Evolutionary conservation across 2,797 vertebrate species (phyloP).

Genomic region (Ataeniobius toweri): DNA sequence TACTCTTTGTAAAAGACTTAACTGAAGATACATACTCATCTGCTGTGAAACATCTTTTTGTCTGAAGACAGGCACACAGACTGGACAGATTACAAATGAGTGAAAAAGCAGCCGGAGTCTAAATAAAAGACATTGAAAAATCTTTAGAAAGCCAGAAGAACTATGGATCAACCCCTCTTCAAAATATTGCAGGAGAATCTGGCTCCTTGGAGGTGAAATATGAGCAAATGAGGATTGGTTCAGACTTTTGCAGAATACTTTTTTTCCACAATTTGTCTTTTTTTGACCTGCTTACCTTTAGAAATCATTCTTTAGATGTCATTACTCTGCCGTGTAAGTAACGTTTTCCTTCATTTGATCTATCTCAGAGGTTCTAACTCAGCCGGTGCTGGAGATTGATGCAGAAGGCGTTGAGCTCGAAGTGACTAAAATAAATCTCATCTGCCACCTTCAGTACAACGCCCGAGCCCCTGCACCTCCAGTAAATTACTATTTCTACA

Average conservation of each 20-base stretch:
- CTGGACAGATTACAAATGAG: no score
- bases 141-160: neutral
- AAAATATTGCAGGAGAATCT: neutral
- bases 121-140: neutral
- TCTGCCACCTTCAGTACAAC: constrained; percentile 65
- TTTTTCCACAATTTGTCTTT: neutral
- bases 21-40: no score
- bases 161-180: neutral
- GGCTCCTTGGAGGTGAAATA: neutral
- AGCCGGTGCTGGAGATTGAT: constrained; percentile 56
- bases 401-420: fast-evolving
- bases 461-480: constrained; percentile 39
- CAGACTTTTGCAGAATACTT: neutral
- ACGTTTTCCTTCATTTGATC: neutral
- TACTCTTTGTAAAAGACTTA: neutral
- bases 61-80: no score
- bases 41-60: no score
- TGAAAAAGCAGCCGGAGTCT: neutral
- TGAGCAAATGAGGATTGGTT: neutral
- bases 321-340: neutral
- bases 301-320: neutral
- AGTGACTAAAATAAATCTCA: constrained; percentile 42
- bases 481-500: constrained; percentile 68
- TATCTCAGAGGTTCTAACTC: constrained; percentile 64
- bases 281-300: neutral